Evolutionary conservation across 2,797 vertebrate species (phyloP).

Genomic region (Chiloscyllium punctatum): DNA sequence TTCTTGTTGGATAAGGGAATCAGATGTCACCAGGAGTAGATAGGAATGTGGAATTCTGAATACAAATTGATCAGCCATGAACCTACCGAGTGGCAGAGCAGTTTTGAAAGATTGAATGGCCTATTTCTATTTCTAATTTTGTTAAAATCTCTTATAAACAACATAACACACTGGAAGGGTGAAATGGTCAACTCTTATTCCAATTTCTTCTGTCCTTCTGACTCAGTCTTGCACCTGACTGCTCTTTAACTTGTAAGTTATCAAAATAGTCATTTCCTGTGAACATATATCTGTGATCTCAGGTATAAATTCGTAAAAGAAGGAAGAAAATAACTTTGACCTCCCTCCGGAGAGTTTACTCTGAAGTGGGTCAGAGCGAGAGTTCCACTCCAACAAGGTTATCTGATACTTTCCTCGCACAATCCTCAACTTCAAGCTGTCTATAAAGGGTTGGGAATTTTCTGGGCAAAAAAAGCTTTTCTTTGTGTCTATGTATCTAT

Average conservation of each 20-base stretch:
- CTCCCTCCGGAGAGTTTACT: neutral
- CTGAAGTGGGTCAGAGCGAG: neutral
- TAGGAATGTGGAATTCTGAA: too few relatives aligned
- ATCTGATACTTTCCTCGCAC: neutral
- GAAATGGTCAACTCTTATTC: too few relatives aligned
- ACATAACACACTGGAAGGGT: too few relatives aligned
- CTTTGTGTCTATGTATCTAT: neutral
- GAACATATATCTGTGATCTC: neutral
- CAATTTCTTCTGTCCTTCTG: neutral
- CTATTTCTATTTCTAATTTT: too few relatives aligned
- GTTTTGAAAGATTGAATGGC: too few relatives aligned
- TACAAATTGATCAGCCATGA: too few relatives aligned
- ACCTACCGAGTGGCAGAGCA: too few relatives aligned
- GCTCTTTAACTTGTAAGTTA: neutral
- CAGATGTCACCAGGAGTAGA: too few relatives aligned
- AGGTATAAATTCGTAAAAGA: neutral
- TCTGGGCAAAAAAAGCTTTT: neutral
- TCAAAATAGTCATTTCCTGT: neutral
- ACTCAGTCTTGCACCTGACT: neutral
- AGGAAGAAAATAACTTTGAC: neutral
- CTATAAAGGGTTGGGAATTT: neutral
- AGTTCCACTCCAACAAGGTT: neutral
- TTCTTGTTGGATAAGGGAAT: too few relatives aligned
- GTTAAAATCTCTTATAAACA: too few relatives aligned
- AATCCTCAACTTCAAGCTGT: too few relatives aligned